These are phyloP conservation scores for Anthrax anthrax DNA, from an alignment of 2,888 invertebrate species.

Conservation along the genomic window DNA sequence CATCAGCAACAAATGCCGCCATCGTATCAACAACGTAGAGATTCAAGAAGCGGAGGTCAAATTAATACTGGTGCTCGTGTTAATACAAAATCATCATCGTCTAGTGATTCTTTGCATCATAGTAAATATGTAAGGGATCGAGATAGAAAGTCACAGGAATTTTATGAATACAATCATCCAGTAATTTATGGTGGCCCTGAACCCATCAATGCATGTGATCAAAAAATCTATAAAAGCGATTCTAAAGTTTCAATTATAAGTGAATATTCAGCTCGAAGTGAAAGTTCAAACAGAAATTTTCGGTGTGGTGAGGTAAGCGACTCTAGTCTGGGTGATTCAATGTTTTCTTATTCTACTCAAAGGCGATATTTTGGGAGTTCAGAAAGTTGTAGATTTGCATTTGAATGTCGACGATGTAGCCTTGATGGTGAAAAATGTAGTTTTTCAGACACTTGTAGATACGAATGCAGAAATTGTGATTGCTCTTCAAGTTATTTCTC, in stretches of 20 bases:
- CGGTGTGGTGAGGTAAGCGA: constrained; percentile 25
- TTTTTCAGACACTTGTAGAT: constrained; percentile 32
- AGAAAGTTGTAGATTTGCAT: constrained; percentile 32
- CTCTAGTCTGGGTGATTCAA: constrained; percentile 25
- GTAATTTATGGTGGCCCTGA: constrained; percentile 27
- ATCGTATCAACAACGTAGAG: constrained; percentile 10
- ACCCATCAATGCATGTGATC: constrained; percentile 22
- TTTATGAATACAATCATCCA: constrained; percentile 17
- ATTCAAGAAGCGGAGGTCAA: constrained; percentile 5
- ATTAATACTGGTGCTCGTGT: constrained; percentile 12
- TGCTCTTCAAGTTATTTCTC: constrained; percentile 35
- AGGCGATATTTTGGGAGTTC: constrained; percentile 32
- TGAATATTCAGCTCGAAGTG: constrained; percentile 31
- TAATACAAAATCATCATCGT: constrained; percentile 34
- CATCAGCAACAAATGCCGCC: constrained; percentile 21
- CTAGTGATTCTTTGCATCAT: constrained; percentile 31
- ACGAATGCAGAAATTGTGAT: constrained; percentile 33
- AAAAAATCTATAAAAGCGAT: constrained; percentile 33
- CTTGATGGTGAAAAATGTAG: constrained; percentile 31
- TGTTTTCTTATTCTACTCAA: constrained; percentile 25
- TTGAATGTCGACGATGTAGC: constrained; percentile 32
- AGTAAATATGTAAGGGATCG: constrained; percentile 18
- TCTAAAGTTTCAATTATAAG: constrained; percentile 32
- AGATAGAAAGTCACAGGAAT: constrained; percentile 7
- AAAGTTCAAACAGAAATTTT: constrained; percentile 21